phyloP scores from a whole-genome alignment of 2,113 vertebrate genomes.

The Otocyon megalotis region DNA sequence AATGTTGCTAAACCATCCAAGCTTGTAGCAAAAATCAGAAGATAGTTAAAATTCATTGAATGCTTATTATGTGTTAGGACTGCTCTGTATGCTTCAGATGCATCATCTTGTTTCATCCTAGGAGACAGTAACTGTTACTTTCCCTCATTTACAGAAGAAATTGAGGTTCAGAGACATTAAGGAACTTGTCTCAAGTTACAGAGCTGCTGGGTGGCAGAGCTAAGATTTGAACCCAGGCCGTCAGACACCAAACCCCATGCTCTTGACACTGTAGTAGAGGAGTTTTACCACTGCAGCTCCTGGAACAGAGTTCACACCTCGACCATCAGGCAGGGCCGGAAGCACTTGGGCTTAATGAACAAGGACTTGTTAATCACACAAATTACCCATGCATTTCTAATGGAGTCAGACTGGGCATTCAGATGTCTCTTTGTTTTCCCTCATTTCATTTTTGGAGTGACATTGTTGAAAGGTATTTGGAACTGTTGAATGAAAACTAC shows the following conservation, averaged over 20 bases:
- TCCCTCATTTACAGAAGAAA: conserved; percentile 16
- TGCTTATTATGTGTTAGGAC: not conserved
- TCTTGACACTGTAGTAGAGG: not conserved
- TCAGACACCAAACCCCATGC: not conserved
- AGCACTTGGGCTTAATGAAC: not conserved
- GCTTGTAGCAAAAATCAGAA: conserved; percentile 32
- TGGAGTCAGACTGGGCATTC: not conserved
- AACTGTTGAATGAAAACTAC: conserved; percentile 51
- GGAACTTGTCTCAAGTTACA: not conserved
- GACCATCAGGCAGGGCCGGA: not conserved
- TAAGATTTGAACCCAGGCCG: not conserved
- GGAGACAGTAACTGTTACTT: not conserved
- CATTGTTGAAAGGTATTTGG: conserved; percentile 59
- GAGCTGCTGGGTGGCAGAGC: not conserved
- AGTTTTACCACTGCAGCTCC: not conserved
- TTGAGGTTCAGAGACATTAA: not conserved
- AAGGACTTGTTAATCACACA: conserved; percentile 27
- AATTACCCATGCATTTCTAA: conserved; percentile 38
- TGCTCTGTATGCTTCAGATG: not conserved
- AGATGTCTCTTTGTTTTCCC: conserved; percentile 42
- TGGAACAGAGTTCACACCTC: not conserved
- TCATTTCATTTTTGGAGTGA: conserved; percentile 46
- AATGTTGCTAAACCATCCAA: conserved; percentile 3
- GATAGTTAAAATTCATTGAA: not conserved
- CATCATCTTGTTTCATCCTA: not conserved